Evolutionary conservation across 2,113 vertebrate genomes (phyloP).

Genomic region (Albula goreensis): DNA sequence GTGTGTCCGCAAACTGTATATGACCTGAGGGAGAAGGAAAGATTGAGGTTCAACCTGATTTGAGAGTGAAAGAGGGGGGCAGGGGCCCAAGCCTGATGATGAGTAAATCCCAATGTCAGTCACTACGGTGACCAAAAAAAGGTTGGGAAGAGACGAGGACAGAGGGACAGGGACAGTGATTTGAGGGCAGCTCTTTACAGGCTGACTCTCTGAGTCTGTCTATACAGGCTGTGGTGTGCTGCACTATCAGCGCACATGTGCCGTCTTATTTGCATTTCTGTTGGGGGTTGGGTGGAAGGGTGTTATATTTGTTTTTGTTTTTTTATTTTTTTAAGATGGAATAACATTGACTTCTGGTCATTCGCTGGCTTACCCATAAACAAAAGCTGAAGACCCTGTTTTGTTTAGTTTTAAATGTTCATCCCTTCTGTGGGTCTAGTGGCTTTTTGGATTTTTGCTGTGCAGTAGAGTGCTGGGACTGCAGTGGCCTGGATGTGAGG

Average conservation of each 20-base stretch:
- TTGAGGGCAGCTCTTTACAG: not conserved
- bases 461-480: not conserved
- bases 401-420: not conserved
- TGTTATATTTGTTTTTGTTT: conserved; percentile 2
- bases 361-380: not conserved
- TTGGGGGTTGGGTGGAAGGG: not conserved
- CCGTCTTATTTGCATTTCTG: not conserved
- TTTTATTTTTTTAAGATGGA: not conserved
- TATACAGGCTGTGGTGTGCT: not conserved
- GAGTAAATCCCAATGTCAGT: conserved; percentile 2
- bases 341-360: not conserved
- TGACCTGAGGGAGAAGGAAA: conserved; percentile 48
- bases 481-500: not conserved
- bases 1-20: conserved; percentile 50
- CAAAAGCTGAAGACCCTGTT: not conserved
- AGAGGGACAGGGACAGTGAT: not conserved
- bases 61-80: conserved; percentile 5
- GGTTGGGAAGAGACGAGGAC: conserved; percentile 28
- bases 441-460: not conserved
- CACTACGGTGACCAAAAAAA: conserved; percentile 26
- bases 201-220: not conserved
- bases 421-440: not conserved
- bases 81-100: not conserved
- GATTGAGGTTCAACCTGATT: conserved; percentile 42
- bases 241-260: not conserved